Evolutionary conservation across 2,888 invertebrate species (phyloP).

Genomic region (Drosophila paramelanica): DNA sequence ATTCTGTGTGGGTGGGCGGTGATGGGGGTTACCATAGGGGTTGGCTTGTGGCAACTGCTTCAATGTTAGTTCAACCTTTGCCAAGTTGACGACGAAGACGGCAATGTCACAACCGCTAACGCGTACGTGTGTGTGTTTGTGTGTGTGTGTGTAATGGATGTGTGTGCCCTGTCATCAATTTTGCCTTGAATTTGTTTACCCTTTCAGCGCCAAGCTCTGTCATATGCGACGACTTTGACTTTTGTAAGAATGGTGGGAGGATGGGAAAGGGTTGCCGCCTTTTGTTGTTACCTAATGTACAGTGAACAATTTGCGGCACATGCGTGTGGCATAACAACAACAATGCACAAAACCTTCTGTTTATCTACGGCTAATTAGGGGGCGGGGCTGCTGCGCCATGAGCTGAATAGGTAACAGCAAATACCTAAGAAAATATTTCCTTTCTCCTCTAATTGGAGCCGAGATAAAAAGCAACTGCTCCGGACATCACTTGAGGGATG

Average conservation of each 20-base stretch:
- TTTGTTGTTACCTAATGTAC: conserved; percentile 66
- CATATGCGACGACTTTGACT: conserved; percentile 61
- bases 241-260: conserved; percentile 17
- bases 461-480: not conserved
- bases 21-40: not conserved
- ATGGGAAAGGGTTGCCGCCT: conserved; percentile 7
- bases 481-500: not conserved
- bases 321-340: conserved; percentile 47
- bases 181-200: conserved; percentile 77
- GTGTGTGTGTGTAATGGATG: conserved; percentile 22
- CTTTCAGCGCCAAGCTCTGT: conserved; percentile 60
- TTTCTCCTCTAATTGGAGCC: conserved; percentile 4
- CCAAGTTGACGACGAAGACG: conserved; percentile 56
- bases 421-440: not conserved
- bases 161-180: conserved; percentile 69
- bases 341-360: conserved; percentile 30
- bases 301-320: conserved; percentile 60
- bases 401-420: conserved; percentile 9
- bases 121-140: conserved; percentile 21
- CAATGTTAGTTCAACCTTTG: conserved; percentile 70
- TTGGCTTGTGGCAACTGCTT: conserved; percentile 37
- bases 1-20: conserved; percentile 31
- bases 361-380: conserved; percentile 58
- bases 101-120: conserved; percentile 71
- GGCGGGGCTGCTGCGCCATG: not conserved